A percentile compares a stretch with the other conserved stretches of the same genome.
Evolutionary conservation across 2,797 vertebrate genomes (phyloP).

Genomic region (Tapirus indicus): DNA sequence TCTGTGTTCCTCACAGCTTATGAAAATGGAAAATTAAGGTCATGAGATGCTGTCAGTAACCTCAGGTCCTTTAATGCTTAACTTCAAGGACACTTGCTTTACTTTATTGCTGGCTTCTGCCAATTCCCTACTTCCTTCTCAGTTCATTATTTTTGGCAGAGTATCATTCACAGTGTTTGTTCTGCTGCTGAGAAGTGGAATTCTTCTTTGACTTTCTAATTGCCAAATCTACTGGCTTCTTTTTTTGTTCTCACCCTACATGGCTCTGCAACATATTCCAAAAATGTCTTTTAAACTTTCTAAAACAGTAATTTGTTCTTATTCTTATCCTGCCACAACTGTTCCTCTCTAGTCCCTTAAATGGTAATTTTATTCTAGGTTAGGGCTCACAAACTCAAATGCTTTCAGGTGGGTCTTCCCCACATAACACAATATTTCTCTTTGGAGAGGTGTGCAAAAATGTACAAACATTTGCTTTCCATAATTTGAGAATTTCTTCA

Average conservation of each 20-base stretch:
- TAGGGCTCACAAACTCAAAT: background rate
- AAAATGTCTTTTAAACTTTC: background rate
- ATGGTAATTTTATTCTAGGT: background rate
- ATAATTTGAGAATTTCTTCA: background rate
- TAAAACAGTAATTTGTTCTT: background rate
- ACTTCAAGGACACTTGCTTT: background rate
- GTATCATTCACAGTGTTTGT: background rate
- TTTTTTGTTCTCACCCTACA: background rate
- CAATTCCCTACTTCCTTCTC: background rate
- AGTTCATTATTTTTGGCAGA: background rate
- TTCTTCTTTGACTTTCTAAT: background rate
- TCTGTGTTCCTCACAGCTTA: background rate
- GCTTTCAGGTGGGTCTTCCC: background rate
- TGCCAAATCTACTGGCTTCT: background rate
- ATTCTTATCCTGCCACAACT: background rate
- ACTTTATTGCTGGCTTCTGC: background rate
- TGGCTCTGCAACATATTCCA: background rate
- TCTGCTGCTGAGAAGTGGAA: background rate
- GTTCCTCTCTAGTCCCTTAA: background rate
- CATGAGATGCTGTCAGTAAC: background rate
- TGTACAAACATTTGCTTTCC: background rate
- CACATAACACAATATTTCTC: background rate
- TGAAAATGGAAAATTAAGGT: background rate
- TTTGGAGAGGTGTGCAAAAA: background rate
- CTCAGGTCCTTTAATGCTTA: background rate